Evolutionary conservation across 2,888 invertebrate species (phyloP).

Genomic region (Timema podura): DNA sequence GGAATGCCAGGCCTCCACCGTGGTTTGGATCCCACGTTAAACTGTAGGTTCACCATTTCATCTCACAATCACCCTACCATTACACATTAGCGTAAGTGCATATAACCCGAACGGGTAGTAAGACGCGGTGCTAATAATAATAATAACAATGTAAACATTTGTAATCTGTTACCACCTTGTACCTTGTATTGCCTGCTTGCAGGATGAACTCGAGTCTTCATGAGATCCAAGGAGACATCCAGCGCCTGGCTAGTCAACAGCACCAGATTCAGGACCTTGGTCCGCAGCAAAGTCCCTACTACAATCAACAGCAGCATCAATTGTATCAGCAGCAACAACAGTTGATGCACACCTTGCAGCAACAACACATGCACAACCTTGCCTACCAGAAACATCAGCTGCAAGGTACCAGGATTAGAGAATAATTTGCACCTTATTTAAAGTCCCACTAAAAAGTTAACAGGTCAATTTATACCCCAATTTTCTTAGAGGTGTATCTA

Average conservation of each 20-base stretch:
- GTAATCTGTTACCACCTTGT: not conserved
- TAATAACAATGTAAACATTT: not conserved
- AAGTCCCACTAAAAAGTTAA: too few species aligned
- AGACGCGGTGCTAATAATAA: too few species aligned
- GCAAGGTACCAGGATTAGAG: slow-evolving; percentile 36
- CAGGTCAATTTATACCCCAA: too few species aligned
- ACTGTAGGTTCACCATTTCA: too few species aligned
- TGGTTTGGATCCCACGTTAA: too few species aligned
- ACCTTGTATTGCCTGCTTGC: slow-evolving; percentile 35
- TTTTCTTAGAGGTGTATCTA: too few species aligned
- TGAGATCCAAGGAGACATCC: slow-evolving; percentile 92
- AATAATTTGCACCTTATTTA: too few species aligned
- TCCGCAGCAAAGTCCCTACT: slow-evolving; percentile 20
- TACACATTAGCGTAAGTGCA: too few species aligned
- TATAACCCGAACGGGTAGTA: too few species aligned
- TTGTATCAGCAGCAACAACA: slow-evolving; percentile 46
- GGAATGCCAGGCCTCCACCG: too few species aligned
- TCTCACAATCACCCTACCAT: too few species aligned
- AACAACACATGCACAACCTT: slow-evolving; percentile 34
- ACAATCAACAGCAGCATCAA: slow-evolving; percentile 24
- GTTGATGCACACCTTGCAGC: slow-evolving; percentile 41
- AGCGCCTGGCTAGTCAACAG: slow-evolving; percentile 79
- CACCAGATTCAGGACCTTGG: slow-evolving; percentile 59
- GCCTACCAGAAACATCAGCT: slow-evolving; percentile 44
- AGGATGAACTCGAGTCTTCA: slow-evolving; percentile 91